Evolutionary conservation across 2,888 invertebrate genomes (phyloP).

Genomic region (Drosophila rubida): DNA sequence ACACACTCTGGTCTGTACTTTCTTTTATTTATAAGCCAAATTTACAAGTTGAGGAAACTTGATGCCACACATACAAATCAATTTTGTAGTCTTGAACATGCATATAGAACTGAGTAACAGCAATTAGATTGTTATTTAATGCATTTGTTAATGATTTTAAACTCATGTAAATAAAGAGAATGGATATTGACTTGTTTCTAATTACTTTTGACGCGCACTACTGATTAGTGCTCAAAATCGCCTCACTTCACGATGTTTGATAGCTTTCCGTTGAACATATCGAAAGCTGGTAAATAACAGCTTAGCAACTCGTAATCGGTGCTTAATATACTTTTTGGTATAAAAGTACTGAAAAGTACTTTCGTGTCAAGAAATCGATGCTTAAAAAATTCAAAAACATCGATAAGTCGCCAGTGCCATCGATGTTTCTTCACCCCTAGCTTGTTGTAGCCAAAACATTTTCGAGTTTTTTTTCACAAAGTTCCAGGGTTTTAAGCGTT

Average conservation of each 20-base stretch:
- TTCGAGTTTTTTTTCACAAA: constrained; percentile 44
- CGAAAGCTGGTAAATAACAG: constrained; percentile 7
- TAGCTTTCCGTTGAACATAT: no score
- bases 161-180: constrained; percentile 71
- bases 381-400: not conserved
- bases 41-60: constrained; percentile 62
- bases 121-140: constrained; percentile 63
- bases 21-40: constrained; percentile 65
- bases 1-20: constrained; percentile 62
- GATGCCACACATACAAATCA: constrained; percentile 55
- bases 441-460: constrained; percentile 58
- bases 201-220: not conserved
- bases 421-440: constrained; percentile 3
- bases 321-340: no score
- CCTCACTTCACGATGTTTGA: no score
- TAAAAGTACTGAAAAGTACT: no score
- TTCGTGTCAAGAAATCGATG: not conserved
- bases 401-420: constrained; percentile 3
- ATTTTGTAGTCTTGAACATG: constrained; percentile 61
- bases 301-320: not conserved
- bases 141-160: constrained; percentile 77
- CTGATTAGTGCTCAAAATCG: no score
- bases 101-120: constrained; percentile 67
- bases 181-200: constrained; percentile 33
- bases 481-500: not conserved